Base-by-base conservation (phyloP, 2,888 invertebrate species). In the Philhelius pedissequus region DNA sequence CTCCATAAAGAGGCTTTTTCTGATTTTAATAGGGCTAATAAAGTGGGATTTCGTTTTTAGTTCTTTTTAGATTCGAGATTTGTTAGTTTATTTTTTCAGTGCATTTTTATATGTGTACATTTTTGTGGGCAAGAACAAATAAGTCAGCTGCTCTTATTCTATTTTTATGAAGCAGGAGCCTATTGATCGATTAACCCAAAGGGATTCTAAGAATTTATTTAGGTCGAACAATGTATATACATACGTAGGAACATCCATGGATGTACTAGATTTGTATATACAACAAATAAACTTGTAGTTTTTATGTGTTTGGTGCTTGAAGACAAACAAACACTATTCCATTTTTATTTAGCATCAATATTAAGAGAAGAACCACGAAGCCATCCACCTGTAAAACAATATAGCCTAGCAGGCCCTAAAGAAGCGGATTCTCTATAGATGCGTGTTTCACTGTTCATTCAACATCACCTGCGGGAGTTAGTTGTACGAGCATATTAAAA, bases 1-100 rank as follows among this genome's bases (percentile, higher is more conserved):
- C 60, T 56, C 60, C 52, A 77, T 77, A 77, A 70, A 77, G 70
- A 77, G 45, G 56, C 45, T 22, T 38, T 56, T 64, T 54, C 38
- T 77, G 71, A 35, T 54, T 48, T 54, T 56, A 71, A 71, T 77
- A 48, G 62, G 60, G 43, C 35, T 70, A 54, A 52, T 40, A 25
- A 15, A 25, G 52, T 35, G 50, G 60, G 62, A 62, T 77, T 69
- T 60, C 52, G 11, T 50, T 18, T 64, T n/a, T n/a, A n/a, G n/a
- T 62, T 7, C 27, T 38, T 9, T 30, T 60, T 35, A 6, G 13
- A n/a, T n/a, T 13, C n/a, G n/a, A n/a, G n/a, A 9, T 32, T 11
- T 27, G 20, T 38, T 3, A 27, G 18, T 43, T n/a, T 25, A 25
- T 32, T 32, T 45, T 32, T 22, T n/a, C 5, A 43, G 43, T 11